These are phyloP conservation scores for Brachyhypopomus gauderio DNA, from an alignment of 2,113 vertebrate species.

Conservation along the genomic window DNA sequence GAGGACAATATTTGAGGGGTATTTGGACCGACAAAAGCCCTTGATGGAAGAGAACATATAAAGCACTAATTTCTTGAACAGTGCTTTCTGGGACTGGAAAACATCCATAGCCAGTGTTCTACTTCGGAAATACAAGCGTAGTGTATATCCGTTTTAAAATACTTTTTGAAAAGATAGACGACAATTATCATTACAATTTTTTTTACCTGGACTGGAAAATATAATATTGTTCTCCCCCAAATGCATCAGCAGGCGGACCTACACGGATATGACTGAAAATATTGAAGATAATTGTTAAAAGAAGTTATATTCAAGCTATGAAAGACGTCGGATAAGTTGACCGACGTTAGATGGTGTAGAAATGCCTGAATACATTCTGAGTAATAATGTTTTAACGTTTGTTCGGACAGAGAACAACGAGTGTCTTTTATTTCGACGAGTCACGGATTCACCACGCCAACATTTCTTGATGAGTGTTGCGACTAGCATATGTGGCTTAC, in stretches of 20 bases:
- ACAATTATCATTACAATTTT: neutral
- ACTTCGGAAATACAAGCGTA: conserved; percentile 47
- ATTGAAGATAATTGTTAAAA: neutral
- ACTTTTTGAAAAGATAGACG: conserved; percentile 10
- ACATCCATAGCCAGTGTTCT: conserved; percentile 5
- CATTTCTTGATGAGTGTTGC: neutral
- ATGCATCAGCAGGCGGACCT: neutral
- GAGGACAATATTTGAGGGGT: conserved; percentile 43
- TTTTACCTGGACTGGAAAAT: conserved; percentile 19
- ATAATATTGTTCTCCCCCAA: neutral
- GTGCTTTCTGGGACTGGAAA: conserved; percentile 39
- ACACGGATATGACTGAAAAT: conserved; percentile 10
- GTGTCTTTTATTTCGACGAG: neutral
- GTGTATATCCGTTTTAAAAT: neutral
- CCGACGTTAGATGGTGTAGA: neutral
- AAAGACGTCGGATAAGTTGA: neutral
- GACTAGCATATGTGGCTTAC: neutral
- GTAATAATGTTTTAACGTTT: neutral
- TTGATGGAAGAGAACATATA: conserved; percentile 38
- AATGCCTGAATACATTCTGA: neutral
- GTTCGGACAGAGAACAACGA: too few species aligned
- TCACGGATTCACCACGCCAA: neutral
- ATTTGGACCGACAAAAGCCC: conserved; percentile 47
- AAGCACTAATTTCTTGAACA: conserved; percentile 39
- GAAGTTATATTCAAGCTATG: neutral